These are phyloP conservation scores for Merodon equestris DNA, from an alignment of 2,888 invertebrate genomes.

Conservation along the genomic window DNA sequence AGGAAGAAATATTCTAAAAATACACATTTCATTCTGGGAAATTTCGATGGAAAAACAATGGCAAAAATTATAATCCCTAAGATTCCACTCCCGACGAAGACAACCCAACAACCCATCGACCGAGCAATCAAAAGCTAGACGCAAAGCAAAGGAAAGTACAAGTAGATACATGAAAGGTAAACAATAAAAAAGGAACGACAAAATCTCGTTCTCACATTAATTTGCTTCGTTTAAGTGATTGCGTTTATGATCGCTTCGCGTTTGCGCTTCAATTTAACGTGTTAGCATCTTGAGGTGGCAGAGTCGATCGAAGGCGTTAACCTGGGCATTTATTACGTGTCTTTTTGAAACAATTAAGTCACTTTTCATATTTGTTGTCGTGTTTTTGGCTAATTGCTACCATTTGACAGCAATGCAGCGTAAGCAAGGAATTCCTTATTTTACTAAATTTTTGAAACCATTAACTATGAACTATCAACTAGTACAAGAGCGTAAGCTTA, in stretches of 20 bases:
- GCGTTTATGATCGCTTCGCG: slow-evolving; percentile 55
- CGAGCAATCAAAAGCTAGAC: slow-evolving; percentile 4
- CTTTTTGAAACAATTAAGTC: neutral
- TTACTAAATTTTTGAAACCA: too few species aligned
- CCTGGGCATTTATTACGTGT: slow-evolving; percentile 37
- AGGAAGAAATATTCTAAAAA: slow-evolving; percentile 30
- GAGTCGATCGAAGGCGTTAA: slow-evolving; percentile 48
- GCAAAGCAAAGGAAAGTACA: slow-evolving; percentile 16
- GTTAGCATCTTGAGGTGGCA: slow-evolving; percentile 43
- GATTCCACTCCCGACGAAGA: slow-evolving; percentile 28
- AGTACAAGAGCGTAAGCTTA: too few species aligned
- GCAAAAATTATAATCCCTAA: slow-evolving; percentile 21
- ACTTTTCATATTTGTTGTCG: too few species aligned
- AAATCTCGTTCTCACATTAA: slow-evolving; percentile 63
- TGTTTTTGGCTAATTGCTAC: too few species aligned
- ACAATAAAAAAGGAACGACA: slow-evolving; percentile 57
- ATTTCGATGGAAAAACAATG: neutral
- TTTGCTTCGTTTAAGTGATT: slow-evolving; percentile 56
- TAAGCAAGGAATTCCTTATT: too few species aligned
- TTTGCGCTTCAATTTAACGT: slow-evolving; percentile 59
- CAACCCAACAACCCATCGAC: slow-evolving; percentile 25
- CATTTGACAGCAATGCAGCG: too few species aligned
- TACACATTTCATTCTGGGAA: neutral
- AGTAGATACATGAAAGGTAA: slow-evolving; percentile 33
- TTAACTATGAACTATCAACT: too few species aligned